Evolutionary conservation across 1,140 invertebrate species (phyloP), one percentile per base, ranked within the genome.

Genomic region (Orchesella cincta): DNA sequence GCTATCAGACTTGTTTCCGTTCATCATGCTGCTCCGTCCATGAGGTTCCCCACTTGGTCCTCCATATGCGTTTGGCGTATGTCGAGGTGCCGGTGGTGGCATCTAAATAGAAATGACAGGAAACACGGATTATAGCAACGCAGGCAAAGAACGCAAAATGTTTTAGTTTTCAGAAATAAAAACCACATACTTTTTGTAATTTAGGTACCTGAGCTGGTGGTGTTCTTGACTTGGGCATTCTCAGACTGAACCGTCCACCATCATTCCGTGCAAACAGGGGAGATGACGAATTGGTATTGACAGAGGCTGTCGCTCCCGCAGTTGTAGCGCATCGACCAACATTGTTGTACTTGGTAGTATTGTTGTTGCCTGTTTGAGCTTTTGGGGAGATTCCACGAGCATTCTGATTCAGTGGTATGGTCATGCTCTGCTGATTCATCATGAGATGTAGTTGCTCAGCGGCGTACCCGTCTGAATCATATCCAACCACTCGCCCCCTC

Each of bases 231-330:
- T 87, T 86, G 14, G 84, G 81, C 8, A 85, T 83, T 82, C 90
- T 85, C 83, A 91, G 87, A 84, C 90, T 92, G 82, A 89, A 89
- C 80, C 91, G 84, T n/a, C 90, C 90, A 80, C 88, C 88, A 83
- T 92, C 91, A 52, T 86, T 88, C 75, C 91, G 85, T 2, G 87
- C 86, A 81, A 91, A 89, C 29, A 80, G 77, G 14, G 85, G 84
- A 34, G 78, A 77, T n/a, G 80, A 62, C 26, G 62, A 67, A 67
- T 33, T 67, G 8, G 3, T 67, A 46, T 46, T 46, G 23, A 81
- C 78, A 3, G 72, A 39, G 14, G 12, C n/a, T 2, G 16, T n/a
- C 8, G 35, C 33, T 72, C 23, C 39, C 16, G 0, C 75, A 34
- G 36, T 67, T 57, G 2, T 74, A n/a, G n/a, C n/a, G n/a, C n/a